phyloP scores from a whole-genome alignment of 2,113 vertebrate genomes.

The Nibea coibor region DNA sequence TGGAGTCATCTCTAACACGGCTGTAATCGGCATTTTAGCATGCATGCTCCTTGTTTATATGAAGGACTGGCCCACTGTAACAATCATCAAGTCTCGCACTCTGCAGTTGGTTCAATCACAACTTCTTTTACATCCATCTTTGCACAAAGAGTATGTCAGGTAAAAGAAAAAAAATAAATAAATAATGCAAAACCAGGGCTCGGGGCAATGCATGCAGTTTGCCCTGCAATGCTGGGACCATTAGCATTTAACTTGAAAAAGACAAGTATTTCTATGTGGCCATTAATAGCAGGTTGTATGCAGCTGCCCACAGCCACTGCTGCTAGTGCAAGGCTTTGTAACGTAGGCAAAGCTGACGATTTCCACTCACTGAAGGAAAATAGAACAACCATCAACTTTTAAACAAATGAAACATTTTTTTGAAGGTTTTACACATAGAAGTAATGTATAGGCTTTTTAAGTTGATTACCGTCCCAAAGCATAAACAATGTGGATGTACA shows the following conservation, averaged over 20 bases:
- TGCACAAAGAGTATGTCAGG: constrained; percentile 67
- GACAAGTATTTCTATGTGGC: constrained; percentile 55
- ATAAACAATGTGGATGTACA: constrained; percentile 81
- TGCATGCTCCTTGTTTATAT: constrained; percentile 67
- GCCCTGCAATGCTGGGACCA: constrained; percentile 64
- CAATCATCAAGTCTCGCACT: constrained; percentile 12
- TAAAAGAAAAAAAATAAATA: constrained; percentile 40
- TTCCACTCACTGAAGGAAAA: constrained; percentile 50
- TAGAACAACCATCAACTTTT: constrained; percentile 62
- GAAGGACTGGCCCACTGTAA: constrained; percentile 52
- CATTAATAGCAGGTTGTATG: constrained; percentile 57
- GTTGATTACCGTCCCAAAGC: constrained; percentile 80
- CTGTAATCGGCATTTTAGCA: constrained; percentile 49
- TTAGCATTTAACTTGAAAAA: constrained; percentile 56
- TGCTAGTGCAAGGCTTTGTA: constrained; percentile 62
- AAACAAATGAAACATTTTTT: constrained; percentile 40
- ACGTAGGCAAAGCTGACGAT: constrained; percentile 56
- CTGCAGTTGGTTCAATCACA: constrained; percentile 29
- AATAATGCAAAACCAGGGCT: constrained; percentile 58
- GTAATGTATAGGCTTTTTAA: constrained; percentile 77
- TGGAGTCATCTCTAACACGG: constrained; percentile 30
- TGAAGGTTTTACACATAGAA: constrained; percentile 68
- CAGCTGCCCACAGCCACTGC: constrained; percentile 55
- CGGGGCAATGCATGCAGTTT: constrained; percentile 79
- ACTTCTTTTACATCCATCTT: constrained; percentile 49